Evolutionary conservation across 1,140 invertebrate species (phyloP).

Genomic region (Bombus waltoni): DNA sequence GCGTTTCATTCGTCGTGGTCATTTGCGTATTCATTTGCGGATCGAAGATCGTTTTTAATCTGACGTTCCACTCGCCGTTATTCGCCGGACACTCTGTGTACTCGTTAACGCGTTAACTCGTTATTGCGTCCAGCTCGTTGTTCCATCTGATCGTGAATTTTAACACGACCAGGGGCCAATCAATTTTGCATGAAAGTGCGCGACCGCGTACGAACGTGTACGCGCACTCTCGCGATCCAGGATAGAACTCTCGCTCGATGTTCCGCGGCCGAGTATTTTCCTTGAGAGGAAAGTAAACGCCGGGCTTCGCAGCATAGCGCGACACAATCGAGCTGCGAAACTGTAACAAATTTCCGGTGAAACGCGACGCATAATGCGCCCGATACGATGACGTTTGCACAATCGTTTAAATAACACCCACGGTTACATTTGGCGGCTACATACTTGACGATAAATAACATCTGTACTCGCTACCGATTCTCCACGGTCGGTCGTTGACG

Average conservation of each 20-base stretch:
- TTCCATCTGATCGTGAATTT: constrained; percentile 36
- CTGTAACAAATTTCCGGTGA: constrained; percentile 44
- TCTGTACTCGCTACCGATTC: constrained; percentile 61
- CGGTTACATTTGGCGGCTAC: constrained; percentile 2
- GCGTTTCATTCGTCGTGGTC: constrained; percentile 1
- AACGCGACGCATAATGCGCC: constrained; percentile 36
- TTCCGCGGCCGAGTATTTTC: constrained; percentile 15
- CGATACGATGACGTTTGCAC: constrained; percentile 55
- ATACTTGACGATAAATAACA: constrained; percentile 67
- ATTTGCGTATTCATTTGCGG: neutral
- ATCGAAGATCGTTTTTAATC: constrained; percentile 43
- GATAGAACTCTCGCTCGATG: constrained; percentile 35
- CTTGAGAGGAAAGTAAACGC: constrained; percentile 42
- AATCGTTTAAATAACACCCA: constrained; percentile 62
- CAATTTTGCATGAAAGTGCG: constrained; percentile 24
- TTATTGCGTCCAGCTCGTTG: constrained; percentile 1
- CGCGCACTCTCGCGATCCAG: too few species aligned
- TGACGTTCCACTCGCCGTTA: neutral
- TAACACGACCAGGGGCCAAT: constrained; percentile 7
- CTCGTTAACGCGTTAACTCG: constrained; percentile 41
- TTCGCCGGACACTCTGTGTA: neutral
- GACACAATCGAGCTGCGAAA: neutral
- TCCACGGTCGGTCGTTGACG: constrained; percentile 55
- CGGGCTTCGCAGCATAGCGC: neutral
- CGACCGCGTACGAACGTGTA: neutral